Percentiles rank a stretch among this genome's conserved stretches.
phyloP scores from a whole-genome alignment of 2,888 invertebrate genomes.

The Drosophila glabriapex region DNA sequence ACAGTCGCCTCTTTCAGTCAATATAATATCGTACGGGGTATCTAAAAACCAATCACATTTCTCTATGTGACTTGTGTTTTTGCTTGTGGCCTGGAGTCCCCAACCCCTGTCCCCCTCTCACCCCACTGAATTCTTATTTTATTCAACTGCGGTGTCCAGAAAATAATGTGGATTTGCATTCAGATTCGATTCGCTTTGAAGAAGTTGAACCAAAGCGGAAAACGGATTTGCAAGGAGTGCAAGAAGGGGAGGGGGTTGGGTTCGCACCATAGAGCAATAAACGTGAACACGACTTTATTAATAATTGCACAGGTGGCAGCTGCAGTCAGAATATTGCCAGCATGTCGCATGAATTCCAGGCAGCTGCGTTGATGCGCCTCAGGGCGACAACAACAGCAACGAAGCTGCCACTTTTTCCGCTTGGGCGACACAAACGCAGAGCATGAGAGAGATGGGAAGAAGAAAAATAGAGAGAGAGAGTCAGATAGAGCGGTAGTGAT shows the following conservation, averaged over 20 bases:
- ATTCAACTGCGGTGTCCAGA: neutral
- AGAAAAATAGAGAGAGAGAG: neutral
- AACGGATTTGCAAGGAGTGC: neutral
- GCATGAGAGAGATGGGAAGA: slow-evolving; percentile 5
- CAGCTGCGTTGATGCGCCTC: slow-evolving; percentile 23
- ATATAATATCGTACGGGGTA: neutral
- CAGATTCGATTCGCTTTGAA: neutral
- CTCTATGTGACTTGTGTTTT: neutral
- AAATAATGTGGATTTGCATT: slow-evolving; percentile 1
- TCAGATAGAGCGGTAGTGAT: neutral
- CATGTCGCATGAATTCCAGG: slow-evolving; percentile 13
- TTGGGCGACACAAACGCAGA: slow-evolving; percentile 26
- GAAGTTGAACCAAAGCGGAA: neutral
- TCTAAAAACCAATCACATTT: neutral
- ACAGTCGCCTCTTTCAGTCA: neutral
- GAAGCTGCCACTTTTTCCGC: slow-evolving; percentile 32
- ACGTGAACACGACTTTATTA: slow-evolving; percentile 15
- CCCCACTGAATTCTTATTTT: neutral
- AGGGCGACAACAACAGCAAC: neutral
- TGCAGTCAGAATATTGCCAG: slow-evolving; percentile 32
- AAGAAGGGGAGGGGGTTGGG: neutral
- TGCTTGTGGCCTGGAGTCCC: neutral
- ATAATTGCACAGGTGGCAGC: slow-evolving; percentile 41
- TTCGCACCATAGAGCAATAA: slow-evolving; percentile 13
- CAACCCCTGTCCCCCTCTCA: neutral